These are phyloP conservation scores for Candidula unifasciata DNA, from an alignment of 2,888 invertebrate species.

Conservation along the genomic window DNA sequence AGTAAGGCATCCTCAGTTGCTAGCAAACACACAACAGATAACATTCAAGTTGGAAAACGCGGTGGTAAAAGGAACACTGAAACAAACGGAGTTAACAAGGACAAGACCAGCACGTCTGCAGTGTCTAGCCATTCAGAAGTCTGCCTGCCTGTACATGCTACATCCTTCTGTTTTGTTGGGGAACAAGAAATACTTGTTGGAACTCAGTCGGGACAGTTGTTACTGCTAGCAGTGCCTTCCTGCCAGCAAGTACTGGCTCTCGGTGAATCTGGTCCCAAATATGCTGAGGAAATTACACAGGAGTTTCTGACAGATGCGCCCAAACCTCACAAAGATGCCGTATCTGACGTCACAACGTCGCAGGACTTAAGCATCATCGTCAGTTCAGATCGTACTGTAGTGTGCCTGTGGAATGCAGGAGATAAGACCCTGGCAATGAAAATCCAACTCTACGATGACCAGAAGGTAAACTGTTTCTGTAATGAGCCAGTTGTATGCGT, in stretches of 20 bases:
- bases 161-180: slow-evolving; percentile 37
- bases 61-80: not conserved
- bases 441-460: not conserved
- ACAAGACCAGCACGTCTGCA: not conserved
- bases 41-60: not conserved
- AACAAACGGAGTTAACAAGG: not conserved
- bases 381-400: slow-evolving; percentile 12
- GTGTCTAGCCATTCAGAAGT: not conserved
- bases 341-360: slow-evolving; percentile 24
- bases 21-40: not conserved
- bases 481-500: no score
- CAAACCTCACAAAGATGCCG: slow-evolving; percentile 24
- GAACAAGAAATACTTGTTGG: slow-evolving; percentile 36
- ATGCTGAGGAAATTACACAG: not conserved
- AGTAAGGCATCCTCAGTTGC: not conserved
- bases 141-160: not conserved
- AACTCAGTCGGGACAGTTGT: slow-evolving; percentile 34
- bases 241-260: slow-evolving; percentile 24
- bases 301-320: not conserved
- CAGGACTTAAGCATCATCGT: slow-evolving; percentile 15
- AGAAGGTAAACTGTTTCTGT: slow-evolving; percentile 36
- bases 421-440: slow-evolving; percentile 21
- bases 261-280: slow-evolving; percentile 13
- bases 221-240: slow-evolving; percentile 22
- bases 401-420: slow-evolving; percentile 40